These are phyloP conservation scores for Ptychobarbus kaznakovi DNA, from an alignment of 2,797 vertebrate genomes.

Conservation along the genomic window DNA sequence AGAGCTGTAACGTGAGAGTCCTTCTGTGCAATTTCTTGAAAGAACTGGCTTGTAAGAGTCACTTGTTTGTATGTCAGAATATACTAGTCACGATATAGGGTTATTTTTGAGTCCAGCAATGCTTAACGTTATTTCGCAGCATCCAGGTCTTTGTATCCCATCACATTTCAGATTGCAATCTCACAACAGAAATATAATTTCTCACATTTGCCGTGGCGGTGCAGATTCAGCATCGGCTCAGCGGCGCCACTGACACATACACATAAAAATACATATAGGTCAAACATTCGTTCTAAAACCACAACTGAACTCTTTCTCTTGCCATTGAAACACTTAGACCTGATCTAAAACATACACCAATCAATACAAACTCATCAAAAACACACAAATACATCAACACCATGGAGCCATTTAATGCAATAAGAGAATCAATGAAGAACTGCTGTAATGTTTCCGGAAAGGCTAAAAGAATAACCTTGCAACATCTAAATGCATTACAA, in stretches of 20 bases:
- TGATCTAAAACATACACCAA: slow-evolving; percentile 32
- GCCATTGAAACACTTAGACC: slow-evolving; percentile 11
- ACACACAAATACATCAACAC: slow-evolving; percentile 48
- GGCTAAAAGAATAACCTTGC: slow-evolving; percentile 48
- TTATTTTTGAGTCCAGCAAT: not conserved
- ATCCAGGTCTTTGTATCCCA: not conserved
- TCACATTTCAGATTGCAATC: slow-evolving; percentile 31
- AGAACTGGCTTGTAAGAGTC: not conserved
- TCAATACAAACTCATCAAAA: slow-evolving; percentile 52
- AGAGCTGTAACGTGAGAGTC: not conserved
- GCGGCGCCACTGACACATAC: slow-evolving; percentile 6
- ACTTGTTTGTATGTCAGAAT: not conserved
- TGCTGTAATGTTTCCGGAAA: slow-evolving; percentile 54
- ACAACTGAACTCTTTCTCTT: not conserved
- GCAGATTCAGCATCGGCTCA: slow-evolving; percentile 6
- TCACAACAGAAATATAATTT: slow-evolving; percentile 37
- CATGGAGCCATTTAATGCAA: slow-evolving; percentile 51
- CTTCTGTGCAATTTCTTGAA: not conserved
- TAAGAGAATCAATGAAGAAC: slow-evolving; percentile 48
- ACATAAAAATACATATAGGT: not conserved
- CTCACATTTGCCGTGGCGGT: slow-evolving; percentile 3
- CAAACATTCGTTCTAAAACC: not conserved
- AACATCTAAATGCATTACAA: slow-evolving; percentile 52
- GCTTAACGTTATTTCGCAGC: not conserved
- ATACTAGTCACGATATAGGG: not conserved